These are phyloP conservation scores for Megaceryle maxima DNA, from an alignment of 2,113 vertebrate species.

Conservation along the genomic window DNA sequence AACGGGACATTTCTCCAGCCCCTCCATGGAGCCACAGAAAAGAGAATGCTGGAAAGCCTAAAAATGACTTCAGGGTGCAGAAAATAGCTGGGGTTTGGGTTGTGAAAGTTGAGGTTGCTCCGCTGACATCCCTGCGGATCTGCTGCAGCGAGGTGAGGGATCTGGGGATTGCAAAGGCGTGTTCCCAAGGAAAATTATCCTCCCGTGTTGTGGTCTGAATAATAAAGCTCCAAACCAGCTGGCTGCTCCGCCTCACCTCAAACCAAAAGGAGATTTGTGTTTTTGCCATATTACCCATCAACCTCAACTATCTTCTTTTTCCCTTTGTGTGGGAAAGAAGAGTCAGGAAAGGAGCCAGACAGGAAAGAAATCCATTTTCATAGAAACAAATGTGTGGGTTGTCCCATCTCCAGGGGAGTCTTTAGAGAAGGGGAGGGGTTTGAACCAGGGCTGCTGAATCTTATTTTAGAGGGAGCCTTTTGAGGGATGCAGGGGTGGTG, in stretches of 20 bases:
- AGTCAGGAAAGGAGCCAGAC: background rate
- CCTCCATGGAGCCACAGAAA: background rate
- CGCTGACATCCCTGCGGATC: background rate
- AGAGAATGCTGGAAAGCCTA: background rate
- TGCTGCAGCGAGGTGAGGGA: background rate
- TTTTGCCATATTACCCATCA: background rate
- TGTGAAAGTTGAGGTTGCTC: conserved; percentile 6
- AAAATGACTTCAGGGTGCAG: background rate
- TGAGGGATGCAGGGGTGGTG: background rate
- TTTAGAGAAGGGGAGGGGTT: background rate
- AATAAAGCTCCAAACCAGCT: conserved; percentile 8
- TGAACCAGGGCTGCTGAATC: background rate
- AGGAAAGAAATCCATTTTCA: background rate
- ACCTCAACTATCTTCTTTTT: background rate
- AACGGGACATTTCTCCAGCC: background rate
- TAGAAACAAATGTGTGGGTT: background rate
- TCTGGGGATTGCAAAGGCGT: background rate
- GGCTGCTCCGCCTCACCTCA: background rate
- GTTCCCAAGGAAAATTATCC: background rate
- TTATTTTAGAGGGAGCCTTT: background rate
- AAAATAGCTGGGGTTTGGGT: background rate
- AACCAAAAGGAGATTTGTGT: background rate
- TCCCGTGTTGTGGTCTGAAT: background rate
- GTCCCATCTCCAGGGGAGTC: background rate
- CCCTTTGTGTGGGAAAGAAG: background rate